phyloP scores from a whole-genome alignment of 2,888 invertebrate species.

The Pemphredon lugubris region DNA sequence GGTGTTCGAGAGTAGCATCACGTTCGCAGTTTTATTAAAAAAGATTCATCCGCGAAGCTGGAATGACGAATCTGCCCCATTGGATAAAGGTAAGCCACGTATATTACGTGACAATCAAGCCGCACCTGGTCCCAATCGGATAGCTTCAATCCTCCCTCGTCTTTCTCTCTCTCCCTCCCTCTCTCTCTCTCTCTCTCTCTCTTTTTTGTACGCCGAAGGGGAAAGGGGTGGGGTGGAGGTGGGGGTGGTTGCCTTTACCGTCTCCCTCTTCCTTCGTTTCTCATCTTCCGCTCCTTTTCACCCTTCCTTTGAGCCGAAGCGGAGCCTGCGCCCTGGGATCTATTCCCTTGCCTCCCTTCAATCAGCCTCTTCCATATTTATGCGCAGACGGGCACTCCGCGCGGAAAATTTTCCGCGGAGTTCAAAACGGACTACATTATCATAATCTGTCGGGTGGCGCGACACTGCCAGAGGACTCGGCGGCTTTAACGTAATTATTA shows the following conservation, averaged over 20 bases:
- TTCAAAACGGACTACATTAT: constrained; percentile 74
- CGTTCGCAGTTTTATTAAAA: constrained; percentile 44
- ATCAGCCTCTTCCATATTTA: constrained; percentile 75
- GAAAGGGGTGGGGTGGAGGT: constrained; percentile 22
- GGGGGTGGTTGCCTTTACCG: constrained; percentile 27
- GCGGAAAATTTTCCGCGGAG: constrained; percentile 69
- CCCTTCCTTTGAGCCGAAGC: constrained; percentile 48
- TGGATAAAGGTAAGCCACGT: constrained; percentile 44
- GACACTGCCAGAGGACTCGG: constrained; percentile 49
- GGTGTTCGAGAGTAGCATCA: constrained; percentile 21
- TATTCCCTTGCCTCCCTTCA: constrained; percentile 64
- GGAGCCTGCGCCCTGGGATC: constrained; percentile 43
- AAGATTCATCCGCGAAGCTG: constrained; percentile 35
- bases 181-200: no score
- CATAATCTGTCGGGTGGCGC: constrained; percentile 70
- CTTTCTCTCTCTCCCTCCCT: no score
- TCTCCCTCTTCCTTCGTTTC: constrained; percentile 27
- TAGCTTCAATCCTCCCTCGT: constrained; percentile 26
- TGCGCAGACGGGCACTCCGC: constrained; percentile 60
- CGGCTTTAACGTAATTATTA: constrained; percentile 67
- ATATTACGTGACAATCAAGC: constrained; percentile 46
- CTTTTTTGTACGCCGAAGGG: constrained; percentile 21
- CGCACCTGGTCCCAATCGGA: constrained; percentile 49
- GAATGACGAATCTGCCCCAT: constrained; percentile 29
- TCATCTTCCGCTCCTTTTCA: constrained; percentile 37